Evolutionary conservation across 2,113 vertebrate genomes (phyloP), one percentile per base, ranked within the genome.

Genomic region (Heterotis niloticus): DNA sequence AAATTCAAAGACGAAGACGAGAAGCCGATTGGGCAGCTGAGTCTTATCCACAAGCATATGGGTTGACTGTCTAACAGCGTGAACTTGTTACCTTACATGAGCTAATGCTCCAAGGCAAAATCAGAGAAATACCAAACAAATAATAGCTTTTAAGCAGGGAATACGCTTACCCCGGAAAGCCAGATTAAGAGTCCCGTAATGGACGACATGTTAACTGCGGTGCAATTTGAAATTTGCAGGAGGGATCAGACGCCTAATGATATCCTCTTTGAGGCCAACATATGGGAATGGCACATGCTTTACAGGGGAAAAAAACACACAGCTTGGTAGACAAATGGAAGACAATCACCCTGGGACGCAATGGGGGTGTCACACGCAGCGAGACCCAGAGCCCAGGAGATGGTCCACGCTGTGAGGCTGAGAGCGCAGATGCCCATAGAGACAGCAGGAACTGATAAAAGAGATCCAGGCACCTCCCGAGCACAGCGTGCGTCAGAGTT

Each of bases 1-100:
- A 44, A 86, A 84, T 91, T 90, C 90, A 87, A 82, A 86, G 87
- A 85, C 81, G 79, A 82, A 82, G 87, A 81, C 83, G 84, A 88
- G 86, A 89, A 90, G 85, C 81, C 82, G 85, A 85, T 85, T 29
- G 84, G 85, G 84, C 83, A 87, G 83, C 86, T 88, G 86, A 87
- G 83, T 73, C 86, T 85, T 82, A 85, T 90, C 86, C 91, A 75
- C 80, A 85, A 90, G 86, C 85, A 89, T 85, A 87, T 78, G 84
- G 80, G 85, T 80, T 73, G 62, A 82, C 68, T 89, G 88, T 80
- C 82, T 76, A 83, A 84, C 78, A 79, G 66, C 69, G 75, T 80
- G 4, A 59, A 68, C 79, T 79, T 86, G 78, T 73, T 75, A 79
- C 65, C 68, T 4, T 10, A 12, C 20, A 3, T 18, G 11, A n/a